These are phyloP conservation scores for Elysia chlorotica DNA, from an alignment of 1,140 invertebrate species.

Conservation along the genomic window DNA sequence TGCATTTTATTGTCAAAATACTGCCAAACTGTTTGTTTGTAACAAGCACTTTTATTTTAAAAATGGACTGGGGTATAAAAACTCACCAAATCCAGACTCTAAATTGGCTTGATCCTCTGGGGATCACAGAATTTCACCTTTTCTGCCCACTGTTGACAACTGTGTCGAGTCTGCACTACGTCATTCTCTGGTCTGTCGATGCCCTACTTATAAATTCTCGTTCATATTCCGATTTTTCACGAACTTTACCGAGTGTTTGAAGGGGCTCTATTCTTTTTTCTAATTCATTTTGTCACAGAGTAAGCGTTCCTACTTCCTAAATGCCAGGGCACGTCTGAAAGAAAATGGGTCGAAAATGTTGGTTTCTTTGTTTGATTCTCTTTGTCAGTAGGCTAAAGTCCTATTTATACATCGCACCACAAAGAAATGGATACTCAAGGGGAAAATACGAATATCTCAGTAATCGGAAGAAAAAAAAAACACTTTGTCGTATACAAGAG, in stretches of 20 bases:
- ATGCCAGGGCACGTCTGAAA: background rate
- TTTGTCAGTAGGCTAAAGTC: too few relatives aligned
- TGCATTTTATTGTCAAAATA: background rate
- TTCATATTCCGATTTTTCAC: background rate
- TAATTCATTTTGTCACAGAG: background rate
- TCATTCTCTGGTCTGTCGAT: constrained; percentile 8
- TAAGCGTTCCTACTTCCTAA: background rate
- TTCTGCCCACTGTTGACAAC: background rate
- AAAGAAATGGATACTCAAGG: too few relatives aligned
- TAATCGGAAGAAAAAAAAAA: too few relatives aligned
- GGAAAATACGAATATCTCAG: too few relatives aligned
- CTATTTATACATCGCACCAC: too few relatives aligned
- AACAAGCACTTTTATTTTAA: background rate
- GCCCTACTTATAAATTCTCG: constrained; percentile 22
- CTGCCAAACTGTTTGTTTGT: background rate
- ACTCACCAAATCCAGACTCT: background rate
- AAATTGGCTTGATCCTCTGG: background rate
- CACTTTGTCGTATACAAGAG: too few relatives aligned
- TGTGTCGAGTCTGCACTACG: constrained; percentile 5
- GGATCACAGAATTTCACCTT: background rate
- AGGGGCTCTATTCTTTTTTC: background rate
- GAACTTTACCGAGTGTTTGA: background rate
- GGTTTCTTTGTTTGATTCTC: background rate
- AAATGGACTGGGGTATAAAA: background rate
- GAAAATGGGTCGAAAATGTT: background rate